Evolutionary conservation across 2,797 vertebrate genomes (phyloP).

Genomic region (Microctenopoma steveboyesi): DNA sequence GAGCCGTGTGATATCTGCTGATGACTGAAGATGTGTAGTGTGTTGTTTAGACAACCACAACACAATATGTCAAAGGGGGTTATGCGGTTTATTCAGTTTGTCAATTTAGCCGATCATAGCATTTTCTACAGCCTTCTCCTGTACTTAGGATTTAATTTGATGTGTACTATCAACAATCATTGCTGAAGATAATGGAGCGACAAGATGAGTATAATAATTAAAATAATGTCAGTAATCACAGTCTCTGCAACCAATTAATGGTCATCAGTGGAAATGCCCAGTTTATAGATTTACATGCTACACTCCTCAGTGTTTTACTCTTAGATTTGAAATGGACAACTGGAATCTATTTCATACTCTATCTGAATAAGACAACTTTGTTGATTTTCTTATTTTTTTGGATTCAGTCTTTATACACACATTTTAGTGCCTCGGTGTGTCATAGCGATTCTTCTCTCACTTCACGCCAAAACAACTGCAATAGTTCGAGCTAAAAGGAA

Average conservation of each 20-base stretch:
- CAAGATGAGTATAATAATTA: neutral
- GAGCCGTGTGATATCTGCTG: constrained; percentile 1
- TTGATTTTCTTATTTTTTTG: neutral
- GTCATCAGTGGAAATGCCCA: neutral
- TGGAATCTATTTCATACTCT: too few relatives aligned
- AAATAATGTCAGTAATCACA: neutral
- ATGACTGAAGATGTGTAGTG: neutral
- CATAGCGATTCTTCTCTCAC: neutral
- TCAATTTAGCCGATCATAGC: neutral
- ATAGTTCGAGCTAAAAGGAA: constrained; percentile 1
- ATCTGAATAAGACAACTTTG: neutral
- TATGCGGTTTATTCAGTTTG: neutral
- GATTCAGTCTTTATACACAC: neutral
- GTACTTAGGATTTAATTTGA: neutral
- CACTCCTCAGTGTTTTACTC: too few relatives aligned
- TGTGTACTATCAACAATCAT: neutral
- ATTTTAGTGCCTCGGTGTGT: neutral
- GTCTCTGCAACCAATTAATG: constrained; percentile 6
- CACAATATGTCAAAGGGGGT: neutral
- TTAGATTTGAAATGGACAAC: too few relatives aligned
- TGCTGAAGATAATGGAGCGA: neutral
- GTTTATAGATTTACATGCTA: too few relatives aligned
- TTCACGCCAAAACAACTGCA: neutral
- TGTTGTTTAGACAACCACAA: neutral
- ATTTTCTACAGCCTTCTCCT: neutral